A percentile compares a stretch with the other conserved stretches of the same genome.
These are phyloP conservation scores for Drosophila kohkoa DNA, from an alignment of 1,140 invertebrate species.

Conservation along the genomic window DNA sequence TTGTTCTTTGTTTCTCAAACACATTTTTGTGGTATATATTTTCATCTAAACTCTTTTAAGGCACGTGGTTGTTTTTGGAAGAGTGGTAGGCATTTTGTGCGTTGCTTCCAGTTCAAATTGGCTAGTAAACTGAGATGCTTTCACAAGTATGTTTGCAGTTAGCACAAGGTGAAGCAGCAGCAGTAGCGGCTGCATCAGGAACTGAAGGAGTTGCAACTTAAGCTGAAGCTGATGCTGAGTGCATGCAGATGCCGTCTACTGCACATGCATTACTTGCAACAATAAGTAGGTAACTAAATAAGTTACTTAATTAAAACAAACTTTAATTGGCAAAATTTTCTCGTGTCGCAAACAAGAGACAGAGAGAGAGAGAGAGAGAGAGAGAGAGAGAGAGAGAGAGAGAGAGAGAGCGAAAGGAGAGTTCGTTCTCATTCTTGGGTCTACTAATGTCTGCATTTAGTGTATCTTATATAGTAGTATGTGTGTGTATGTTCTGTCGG, in stretches of 20 bases:
- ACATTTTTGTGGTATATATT: no score
- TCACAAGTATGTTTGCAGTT: slow-evolving; percentile 37
- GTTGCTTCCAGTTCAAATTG: slow-evolving; percentile 28
- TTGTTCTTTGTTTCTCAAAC: no score
- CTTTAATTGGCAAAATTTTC: slow-evolving; percentile 74
- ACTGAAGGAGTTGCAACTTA: not conserved
- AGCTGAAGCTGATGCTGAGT: not conserved
- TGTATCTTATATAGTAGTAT: no score
- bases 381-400: no score
- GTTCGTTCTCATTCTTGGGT: not conserved
- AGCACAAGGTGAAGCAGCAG: slow-evolving; percentile 21
- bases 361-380: no score
- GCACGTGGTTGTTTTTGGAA: not conserved
- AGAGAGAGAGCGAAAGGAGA: not conserved
- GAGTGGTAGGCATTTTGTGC: not conserved
- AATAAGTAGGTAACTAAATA: slow-evolving; percentile 65
- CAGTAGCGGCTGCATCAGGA: not conserved
- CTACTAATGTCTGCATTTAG: not conserved
- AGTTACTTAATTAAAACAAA: slow-evolving; percentile 81
- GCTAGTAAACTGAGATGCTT: slow-evolving; percentile 42
- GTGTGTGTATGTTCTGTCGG: slow-evolving; percentile 4
- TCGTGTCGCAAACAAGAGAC: not conserved
- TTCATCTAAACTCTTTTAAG: not conserved
- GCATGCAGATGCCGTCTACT: slow-evolving; percentile 8
- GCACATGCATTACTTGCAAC: slow-evolving; percentile 54